These are phyloP conservation scores for Epinotia brunnichana DNA, from an alignment of 2,888 invertebrate species.

Conservation along the genomic window DNA sequence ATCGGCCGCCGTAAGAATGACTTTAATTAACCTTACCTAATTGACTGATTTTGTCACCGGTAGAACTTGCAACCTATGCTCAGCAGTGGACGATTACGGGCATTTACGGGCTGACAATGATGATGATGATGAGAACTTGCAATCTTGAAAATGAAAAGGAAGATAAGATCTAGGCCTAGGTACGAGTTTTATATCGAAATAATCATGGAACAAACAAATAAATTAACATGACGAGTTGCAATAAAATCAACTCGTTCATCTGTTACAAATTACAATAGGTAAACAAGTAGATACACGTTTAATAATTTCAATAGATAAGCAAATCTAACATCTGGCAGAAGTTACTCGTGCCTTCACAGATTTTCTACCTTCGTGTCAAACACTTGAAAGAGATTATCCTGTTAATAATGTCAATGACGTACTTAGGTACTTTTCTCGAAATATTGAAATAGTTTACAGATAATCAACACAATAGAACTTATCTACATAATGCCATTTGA, in stretches of 20 bases:
- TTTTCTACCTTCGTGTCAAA: not conserved
- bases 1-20: not conserved
- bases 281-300: not conserved
- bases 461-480: constrained; percentile 32
- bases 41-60: too few relatives aligned
- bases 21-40: too few relatives aligned
- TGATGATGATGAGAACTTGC: too few relatives aligned
- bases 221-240: too few relatives aligned
- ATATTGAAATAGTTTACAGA: not conserved
- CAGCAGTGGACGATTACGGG: too few relatives aligned
- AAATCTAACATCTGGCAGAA: constrained; percentile 4
- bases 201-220: too few relatives aligned
- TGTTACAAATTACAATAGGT: not conserved
- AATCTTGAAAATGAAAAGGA: too few relatives aligned
- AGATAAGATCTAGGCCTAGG: too few relatives aligned
- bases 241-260: not conserved
- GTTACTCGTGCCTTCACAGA: not conserved
- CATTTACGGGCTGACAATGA: too few relatives aligned
- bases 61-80: too few relatives aligned
- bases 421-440: constrained; percentile 7
- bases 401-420: constrained; percentile 17
- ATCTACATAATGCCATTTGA: constrained; percentile 39
- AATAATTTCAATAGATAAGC: constrained; percentile 13
- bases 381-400: constrained; percentile 6
- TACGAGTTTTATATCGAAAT: too few relatives aligned